These are phyloP conservation scores for Drosophila demipolita DNA, from an alignment of 2,888 invertebrate genomes.

Conservation along the genomic window DNA sequence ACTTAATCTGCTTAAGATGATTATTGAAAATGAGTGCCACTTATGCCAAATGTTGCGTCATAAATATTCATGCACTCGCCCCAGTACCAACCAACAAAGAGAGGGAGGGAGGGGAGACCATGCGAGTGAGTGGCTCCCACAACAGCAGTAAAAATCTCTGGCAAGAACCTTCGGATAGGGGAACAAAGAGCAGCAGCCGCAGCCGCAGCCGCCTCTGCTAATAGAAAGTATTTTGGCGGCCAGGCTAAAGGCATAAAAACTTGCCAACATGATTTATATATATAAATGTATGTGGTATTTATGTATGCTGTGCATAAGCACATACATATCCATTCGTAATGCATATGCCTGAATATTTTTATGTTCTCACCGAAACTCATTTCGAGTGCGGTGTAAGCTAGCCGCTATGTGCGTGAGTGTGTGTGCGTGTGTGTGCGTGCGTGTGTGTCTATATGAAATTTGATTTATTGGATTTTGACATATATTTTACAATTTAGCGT, in stretches of 20 bases:
- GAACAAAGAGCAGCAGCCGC: constrained; percentile 32
- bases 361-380: constrained; percentile 72
- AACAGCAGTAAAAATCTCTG: constrained; percentile 53
- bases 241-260: constrained; percentile 74
- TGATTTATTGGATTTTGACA: constrained; percentile 78
- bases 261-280: constrained; percentile 81
- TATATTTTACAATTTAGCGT: constrained; percentile 81
- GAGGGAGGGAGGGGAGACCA: not conserved
- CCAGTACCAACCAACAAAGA: constrained; percentile 5
- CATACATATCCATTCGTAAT: constrained; percentile 58
- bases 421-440: constrained; percentile 9
- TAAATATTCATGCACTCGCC: constrained; percentile 77
- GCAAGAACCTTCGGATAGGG: constrained; percentile 41
- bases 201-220: constrained; percentile 60
- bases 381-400: constrained; percentile 48
- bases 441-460: constrained; percentile 49
- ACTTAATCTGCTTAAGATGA: constrained; percentile 80
- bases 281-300: constrained; percentile 62
- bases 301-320: constrained; percentile 59
- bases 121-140: not conserved
- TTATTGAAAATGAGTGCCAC: constrained; percentile 80
- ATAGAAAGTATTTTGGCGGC: constrained; percentile 71
- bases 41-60: constrained; percentile 81
- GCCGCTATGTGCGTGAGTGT: not conserved
- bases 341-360: constrained; percentile 70